Evolutionary conservation across 1,140 invertebrate species (phyloP).

Genomic region (Planococcus citri): DNA sequence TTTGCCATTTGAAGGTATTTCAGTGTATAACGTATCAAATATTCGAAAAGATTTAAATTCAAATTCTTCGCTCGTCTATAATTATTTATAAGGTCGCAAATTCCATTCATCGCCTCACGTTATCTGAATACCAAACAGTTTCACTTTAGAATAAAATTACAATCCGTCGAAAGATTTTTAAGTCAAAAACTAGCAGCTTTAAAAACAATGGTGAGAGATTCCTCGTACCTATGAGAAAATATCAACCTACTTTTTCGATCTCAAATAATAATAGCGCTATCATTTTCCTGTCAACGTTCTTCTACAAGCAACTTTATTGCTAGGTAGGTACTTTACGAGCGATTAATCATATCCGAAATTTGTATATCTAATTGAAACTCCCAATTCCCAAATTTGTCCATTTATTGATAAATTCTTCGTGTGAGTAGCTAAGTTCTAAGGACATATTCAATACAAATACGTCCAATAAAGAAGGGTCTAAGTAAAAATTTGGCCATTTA

Average conservation of each 20-base stretch:
- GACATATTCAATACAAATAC: no score
- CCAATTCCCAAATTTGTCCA: no score
- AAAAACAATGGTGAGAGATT: neutral
- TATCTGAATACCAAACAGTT: neutral
- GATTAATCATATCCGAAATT: neutral
- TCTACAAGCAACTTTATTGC: neutral
- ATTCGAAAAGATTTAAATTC: neutral
- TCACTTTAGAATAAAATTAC: neutral
- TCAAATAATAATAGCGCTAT: neutral
- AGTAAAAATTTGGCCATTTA: no score
- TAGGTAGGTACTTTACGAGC: neutral
- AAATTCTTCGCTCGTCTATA: neutral
- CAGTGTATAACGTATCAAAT: no score
- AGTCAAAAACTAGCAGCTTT: neutral
- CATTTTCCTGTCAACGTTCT: neutral
- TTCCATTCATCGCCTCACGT: neutral
- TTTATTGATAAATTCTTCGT: no score
- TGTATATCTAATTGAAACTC: no score
- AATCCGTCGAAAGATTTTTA: neutral
- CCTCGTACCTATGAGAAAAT: neutral
- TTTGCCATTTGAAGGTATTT: no score
- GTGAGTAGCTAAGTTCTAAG: no score
- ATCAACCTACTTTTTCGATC: constrained; percentile 2
- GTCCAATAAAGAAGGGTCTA: no score
- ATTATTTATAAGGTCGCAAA: neutral